Conservation (phyloP, 2,113 vertebrate genomes). For the Pyrgilauda ruficollis region DNA sequence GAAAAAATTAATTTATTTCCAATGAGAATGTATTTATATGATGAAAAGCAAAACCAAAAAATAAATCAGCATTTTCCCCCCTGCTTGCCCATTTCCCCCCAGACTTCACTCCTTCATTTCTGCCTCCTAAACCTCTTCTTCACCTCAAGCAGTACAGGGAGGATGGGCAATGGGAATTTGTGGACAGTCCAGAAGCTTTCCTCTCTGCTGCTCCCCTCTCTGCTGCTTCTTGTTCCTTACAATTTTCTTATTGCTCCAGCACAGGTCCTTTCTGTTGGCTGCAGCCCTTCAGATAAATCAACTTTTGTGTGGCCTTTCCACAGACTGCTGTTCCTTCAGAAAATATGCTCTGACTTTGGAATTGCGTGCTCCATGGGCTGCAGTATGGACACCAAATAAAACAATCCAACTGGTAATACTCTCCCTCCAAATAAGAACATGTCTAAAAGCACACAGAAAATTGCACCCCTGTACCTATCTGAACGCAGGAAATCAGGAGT, state of each 20-base stretch:
- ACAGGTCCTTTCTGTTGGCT: background rate
- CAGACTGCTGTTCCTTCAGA: background rate
- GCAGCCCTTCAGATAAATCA: background rate
- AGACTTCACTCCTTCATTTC: background rate
- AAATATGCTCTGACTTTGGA: background rate
- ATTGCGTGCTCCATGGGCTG: background rate
- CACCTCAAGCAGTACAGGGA: background rate
- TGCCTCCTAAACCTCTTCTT: background rate
- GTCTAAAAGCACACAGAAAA: background rate
- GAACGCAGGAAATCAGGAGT: background rate
- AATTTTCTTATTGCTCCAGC: background rate
- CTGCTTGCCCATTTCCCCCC: background rate
- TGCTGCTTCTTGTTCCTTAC: background rate
- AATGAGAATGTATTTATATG: background rate
- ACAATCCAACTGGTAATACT: background rate
- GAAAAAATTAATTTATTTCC: background rate
- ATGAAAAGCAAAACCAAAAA: background rate
- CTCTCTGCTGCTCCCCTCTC: background rate
- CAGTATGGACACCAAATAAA: background rate
- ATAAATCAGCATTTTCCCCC: background rate
- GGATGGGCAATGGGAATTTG: background rate
- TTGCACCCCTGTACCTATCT: background rate
- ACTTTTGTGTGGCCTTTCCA: accelerated
- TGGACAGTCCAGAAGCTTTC: background rate
- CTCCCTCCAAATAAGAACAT: background rate